These are phyloP conservation scores for Crotalus helleri DNA, from an alignment of 2,113 vertebrate species.

Conservation along the genomic window DNA sequence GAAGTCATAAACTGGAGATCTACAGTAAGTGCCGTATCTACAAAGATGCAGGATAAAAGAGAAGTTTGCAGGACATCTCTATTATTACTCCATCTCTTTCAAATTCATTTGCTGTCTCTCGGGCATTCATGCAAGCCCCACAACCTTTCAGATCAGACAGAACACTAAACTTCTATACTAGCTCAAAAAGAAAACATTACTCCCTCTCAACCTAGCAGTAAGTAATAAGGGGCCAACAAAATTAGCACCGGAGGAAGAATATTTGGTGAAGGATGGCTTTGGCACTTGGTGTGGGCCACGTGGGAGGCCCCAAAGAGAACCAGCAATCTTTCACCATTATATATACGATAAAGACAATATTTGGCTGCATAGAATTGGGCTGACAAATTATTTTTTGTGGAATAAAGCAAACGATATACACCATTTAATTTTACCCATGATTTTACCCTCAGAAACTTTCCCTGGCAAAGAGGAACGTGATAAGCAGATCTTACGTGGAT, in stretches of 20 bases:
- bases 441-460: background rate
- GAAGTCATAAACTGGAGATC: background rate
- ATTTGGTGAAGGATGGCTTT: background rate
- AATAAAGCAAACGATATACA: background rate
- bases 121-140: background rate
- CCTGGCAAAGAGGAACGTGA: background rate
- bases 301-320: background rate
- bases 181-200: background rate
- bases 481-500: background rate
- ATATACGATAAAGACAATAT: background rate
- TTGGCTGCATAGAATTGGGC: background rate
- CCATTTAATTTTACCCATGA: background rate
- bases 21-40: background rate
- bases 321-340: background rate
- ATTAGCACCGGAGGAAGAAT: background rate
- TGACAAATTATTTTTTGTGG: background rate
- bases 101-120: background rate
- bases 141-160: background rate
- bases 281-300: background rate
- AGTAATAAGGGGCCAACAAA: background rate
- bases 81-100: background rate
- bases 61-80: background rate
- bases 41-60: background rate
- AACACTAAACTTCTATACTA: background rate
- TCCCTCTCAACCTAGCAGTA: background rate